phyloP scores from a whole-genome alignment of 2,888 invertebrate species.

The Plebejus argus region DNA sequence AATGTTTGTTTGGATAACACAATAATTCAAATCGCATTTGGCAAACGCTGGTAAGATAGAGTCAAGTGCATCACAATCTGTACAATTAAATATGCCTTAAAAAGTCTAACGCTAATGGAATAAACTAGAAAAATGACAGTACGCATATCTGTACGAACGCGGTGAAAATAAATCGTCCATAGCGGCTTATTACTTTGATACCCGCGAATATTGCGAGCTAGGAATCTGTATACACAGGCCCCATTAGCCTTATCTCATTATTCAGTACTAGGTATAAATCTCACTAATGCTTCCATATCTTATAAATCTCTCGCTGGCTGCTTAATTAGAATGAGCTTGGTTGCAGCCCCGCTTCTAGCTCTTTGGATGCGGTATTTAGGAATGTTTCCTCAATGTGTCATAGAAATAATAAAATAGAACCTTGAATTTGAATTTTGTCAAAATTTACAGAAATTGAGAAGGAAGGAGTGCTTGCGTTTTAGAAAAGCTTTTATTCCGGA shows the following conservation, averaged over 20 bases:
- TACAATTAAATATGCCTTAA: not conserved
- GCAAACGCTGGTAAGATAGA: not conserved
- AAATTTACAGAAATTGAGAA: no score
- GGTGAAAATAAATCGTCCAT: constrained; percentile 41
- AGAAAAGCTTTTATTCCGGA: no score
- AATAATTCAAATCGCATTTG: not conserved
- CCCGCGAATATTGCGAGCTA: constrained; percentile 42
- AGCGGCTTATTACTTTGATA: constrained; percentile 39
- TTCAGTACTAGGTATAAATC: constrained; percentile 74
- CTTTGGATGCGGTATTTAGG: constrained; percentile 38
- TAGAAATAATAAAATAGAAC: not conserved
- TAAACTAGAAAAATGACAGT: constrained; percentile 29
- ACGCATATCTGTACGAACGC: constrained; percentile 34
- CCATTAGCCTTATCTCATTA: constrained; percentile 75
- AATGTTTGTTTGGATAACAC: not conserved
- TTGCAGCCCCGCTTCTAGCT: constrained; percentile 37
- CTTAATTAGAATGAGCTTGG: constrained; percentile 71
- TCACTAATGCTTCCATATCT: constrained; percentile 76
- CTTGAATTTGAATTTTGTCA: not conserved
- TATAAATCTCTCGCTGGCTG: constrained; percentile 71
- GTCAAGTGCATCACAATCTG: not conserved
- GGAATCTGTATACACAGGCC: constrained; percentile 50
- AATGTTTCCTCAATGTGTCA: not conserved
- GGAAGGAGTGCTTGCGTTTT: no score
- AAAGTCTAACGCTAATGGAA: constrained; percentile 21